phyloP scores from a whole-genome alignment of 1,140 invertebrate genomes.

The Babylonia areolata region DNA sequence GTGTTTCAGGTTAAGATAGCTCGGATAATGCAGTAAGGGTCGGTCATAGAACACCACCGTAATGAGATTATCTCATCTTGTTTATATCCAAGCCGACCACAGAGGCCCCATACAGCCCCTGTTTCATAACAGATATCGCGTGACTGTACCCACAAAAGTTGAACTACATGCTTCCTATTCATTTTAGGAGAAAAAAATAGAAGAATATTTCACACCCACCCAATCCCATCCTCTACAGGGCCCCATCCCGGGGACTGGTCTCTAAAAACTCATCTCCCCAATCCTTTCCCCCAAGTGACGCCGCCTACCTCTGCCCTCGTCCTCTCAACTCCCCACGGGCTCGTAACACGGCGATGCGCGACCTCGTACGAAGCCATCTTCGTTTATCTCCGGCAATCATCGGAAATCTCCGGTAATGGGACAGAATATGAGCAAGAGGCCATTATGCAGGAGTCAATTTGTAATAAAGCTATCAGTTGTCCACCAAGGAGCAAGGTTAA shows the following conservation, averaged over 20 bases:
- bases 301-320: background rate
- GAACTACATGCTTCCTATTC: too few species aligned
- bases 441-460: constrained; percentile 40
- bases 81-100: too few species aligned
- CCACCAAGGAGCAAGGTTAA: constrained; percentile 24
- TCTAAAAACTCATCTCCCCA: constrained; percentile 18
- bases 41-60: too few species aligned
- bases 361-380: constrained; percentile 35
- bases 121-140: too few species aligned
- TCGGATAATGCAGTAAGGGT: too few species aligned
- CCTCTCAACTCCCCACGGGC: constrained; percentile 6
- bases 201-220: background rate
- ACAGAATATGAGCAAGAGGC: constrained; percentile 19
- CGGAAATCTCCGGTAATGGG: constrained; percentile 40
- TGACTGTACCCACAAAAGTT: too few species aligned
- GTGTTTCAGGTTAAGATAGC: too few species aligned
- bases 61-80: too few species aligned
- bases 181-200: background rate
- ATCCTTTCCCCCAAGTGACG: background rate
- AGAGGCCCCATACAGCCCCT: too few species aligned
- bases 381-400: constrained; percentile 41
- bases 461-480: constrained; percentile 41
- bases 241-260: background rate
- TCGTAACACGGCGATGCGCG: constrained; percentile 24
- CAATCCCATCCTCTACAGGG: constrained; percentile 8